phyloP scores from a whole-genome alignment of 2,888 invertebrate species.

The Colletes collaris region DNA sequence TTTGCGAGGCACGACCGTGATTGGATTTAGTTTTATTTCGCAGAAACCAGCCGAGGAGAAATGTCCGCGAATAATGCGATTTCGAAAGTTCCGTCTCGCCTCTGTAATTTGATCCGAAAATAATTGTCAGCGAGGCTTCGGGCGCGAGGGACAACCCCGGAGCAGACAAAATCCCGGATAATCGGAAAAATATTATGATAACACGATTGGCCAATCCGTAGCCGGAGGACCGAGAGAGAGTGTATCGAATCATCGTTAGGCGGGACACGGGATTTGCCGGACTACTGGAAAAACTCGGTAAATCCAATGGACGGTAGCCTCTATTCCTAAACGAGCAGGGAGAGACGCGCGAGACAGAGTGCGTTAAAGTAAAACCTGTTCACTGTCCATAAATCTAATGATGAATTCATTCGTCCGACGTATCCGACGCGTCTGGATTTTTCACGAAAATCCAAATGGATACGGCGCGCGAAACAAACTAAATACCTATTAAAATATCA shows the following conservation, averaged over 20 bases:
- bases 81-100: constrained; percentile 19
- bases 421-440: constrained; percentile 54
- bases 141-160: constrained; percentile 61
- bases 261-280: constrained; percentile 79
- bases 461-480: constrained; percentile 39
- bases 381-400: constrained; percentile 72
- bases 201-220: constrained; percentile 78
- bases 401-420: constrained; percentile 74
- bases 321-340: constrained; percentile 77
- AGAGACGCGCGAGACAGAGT: constrained; percentile 37
- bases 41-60: background rate
- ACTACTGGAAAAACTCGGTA: constrained; percentile 72
- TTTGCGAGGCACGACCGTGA: too few species aligned
- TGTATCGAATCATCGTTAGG: constrained; percentile 82
- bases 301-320: constrained; percentile 70
- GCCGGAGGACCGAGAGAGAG: constrained; percentile 51
- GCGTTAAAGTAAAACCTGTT: constrained; percentile 58
- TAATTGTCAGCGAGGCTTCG: constrained; percentile 5
- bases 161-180: constrained; percentile 60
- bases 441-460: constrained; percentile 42
- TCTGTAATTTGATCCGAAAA: constrained; percentile 20
- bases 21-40: constrained; percentile 3
- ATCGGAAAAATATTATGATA: constrained; percentile 82
- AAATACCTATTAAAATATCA: constrained; percentile 65
- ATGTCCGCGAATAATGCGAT: constrained; percentile 16